A percentile compares a stretch with the other conserved stretches of the same genome.
Conservation (phyloP, 1,140 invertebrate species). For the Cydia strobilella region DNA sequence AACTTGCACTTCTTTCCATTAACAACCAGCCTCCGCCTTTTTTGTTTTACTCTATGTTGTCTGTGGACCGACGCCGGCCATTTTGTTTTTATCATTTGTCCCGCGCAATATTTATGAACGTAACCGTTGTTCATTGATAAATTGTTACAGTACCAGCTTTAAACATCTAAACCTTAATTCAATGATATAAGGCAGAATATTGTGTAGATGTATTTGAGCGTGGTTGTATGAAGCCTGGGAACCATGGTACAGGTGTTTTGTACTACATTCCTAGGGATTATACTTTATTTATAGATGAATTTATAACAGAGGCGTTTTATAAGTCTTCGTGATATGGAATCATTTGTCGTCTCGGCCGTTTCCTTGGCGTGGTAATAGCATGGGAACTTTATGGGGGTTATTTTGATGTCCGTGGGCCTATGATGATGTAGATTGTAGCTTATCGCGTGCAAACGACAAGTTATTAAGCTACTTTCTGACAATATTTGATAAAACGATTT, state of each 20-base stretch:
- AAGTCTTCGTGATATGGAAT: not conserved
- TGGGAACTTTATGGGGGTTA: not conserved
- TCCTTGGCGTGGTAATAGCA: not conserved
- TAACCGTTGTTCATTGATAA: slow-evolving; percentile 50
- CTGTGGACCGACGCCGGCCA: slow-evolving; percentile 37
- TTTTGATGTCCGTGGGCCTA: not conserved
- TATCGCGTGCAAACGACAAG: not conserved
- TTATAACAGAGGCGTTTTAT: slow-evolving; percentile 11
- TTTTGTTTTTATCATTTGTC: slow-evolving; percentile 48
- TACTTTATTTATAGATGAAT: slow-evolving; percentile 18
- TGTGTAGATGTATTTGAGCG: not conserved
- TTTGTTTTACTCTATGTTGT: slow-evolving; percentile 35
- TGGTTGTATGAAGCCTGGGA: slow-evolving; percentile 21
- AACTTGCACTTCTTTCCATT: not conserved
- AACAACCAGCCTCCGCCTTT: slow-evolving; percentile 13
- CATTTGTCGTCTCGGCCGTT: not conserved
- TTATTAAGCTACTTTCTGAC: not conserved
- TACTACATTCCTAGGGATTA: slow-evolving; percentile 22
- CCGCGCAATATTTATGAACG: slow-evolving; percentile 48
- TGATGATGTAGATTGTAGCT: not conserved
- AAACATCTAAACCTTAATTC: slow-evolving; percentile 22
- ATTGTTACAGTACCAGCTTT: slow-evolving; percentile 37
- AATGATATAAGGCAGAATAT: not conserved
- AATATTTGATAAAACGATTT: not conserved
- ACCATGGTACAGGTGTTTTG: slow-evolving; percentile 25